Conservation (phyloP, 2,888 invertebrate genomes). For the Callinectes sapidus region DNA sequence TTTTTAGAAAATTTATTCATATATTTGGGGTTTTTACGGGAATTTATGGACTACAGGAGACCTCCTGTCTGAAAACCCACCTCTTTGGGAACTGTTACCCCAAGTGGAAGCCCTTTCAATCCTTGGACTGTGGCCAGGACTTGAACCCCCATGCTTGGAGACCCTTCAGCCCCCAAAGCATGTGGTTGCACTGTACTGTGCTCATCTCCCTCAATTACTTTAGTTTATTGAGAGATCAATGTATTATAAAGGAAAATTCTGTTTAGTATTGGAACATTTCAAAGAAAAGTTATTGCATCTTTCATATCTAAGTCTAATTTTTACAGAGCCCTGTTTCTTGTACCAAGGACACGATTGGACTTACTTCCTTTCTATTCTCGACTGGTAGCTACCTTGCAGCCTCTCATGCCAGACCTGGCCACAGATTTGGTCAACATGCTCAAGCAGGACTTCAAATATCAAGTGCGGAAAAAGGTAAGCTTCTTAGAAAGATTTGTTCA, state of each 20-base stretch:
- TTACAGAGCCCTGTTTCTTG: constrained; percentile 87
- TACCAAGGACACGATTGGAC: constrained; percentile 93
- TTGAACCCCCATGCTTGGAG: too few relatives aligned
- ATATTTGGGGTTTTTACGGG: too few relatives aligned
- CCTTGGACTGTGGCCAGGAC: too few relatives aligned
- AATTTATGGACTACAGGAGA: too few relatives aligned
- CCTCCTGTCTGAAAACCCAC: too few relatives aligned
- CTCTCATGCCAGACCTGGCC: constrained; percentile 93
- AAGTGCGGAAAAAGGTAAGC: constrained; percentile 92
- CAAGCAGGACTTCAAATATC: constrained; percentile 95
- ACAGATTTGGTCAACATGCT: constrained; percentile 90
- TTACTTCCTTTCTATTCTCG: constrained; percentile 95
- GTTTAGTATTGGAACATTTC: neutral
- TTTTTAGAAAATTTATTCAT: too few relatives aligned
- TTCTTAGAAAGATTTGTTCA: neutral
- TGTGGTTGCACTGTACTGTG: too few relatives aligned
- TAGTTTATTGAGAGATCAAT: too few relatives aligned
- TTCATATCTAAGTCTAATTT: neutral
- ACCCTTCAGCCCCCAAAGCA: too few relatives aligned
- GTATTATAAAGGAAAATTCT: neutral
- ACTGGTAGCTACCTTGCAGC: constrained; percentile 92
- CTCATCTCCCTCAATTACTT: too few relatives aligned
- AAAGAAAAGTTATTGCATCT: neutral
- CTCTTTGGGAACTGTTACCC: too few relatives aligned
- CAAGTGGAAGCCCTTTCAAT: too few relatives aligned